These are phyloP conservation scores for Microcebus lehilahytsara DNA, from an alignment of 2,113 vertebrate genomes.

Conservation along the genomic window DNA sequence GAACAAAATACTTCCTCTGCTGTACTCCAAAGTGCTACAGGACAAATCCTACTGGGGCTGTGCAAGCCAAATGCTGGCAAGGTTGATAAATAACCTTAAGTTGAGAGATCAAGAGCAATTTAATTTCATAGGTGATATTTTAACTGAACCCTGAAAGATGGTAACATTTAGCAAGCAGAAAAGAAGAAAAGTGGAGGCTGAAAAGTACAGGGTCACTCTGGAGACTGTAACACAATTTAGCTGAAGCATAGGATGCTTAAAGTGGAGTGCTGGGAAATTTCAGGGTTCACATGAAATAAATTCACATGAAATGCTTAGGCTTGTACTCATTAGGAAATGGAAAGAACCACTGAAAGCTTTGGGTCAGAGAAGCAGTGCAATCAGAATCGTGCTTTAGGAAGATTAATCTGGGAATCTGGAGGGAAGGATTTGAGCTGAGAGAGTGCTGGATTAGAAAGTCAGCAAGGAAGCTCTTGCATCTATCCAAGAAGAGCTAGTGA, in stretches of 20 bases:
- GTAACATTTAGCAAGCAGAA: not conserved
- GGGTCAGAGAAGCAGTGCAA: not conserved
- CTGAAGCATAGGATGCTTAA: not conserved
- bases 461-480: not conserved
- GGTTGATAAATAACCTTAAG: not conserved
- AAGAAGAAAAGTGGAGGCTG: not conserved
- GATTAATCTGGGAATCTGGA: not conserved
- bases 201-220: not conserved
- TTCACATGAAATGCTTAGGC: not conserved
- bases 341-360: not conserved
- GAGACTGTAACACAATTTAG: not conserved
- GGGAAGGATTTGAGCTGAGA: not conserved
- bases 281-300: not conserved
- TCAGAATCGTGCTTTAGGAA: not conserved
- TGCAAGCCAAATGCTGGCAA: not conserved
- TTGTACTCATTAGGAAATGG: not conserved
- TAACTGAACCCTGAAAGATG: not conserved
- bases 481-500: not conserved
- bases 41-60: not conserved
- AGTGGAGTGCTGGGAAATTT: not conserved
- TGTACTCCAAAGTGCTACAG: not conserved
- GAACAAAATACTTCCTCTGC: not conserved
- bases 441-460: not conserved
- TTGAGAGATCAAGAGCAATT: not conserved
- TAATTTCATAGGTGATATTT: slow-evolving; percentile 37